Evolutionary conservation across 2,888 invertebrate genomes (phyloP).

Genomic region (Leptura quadrifasciata): DNA sequence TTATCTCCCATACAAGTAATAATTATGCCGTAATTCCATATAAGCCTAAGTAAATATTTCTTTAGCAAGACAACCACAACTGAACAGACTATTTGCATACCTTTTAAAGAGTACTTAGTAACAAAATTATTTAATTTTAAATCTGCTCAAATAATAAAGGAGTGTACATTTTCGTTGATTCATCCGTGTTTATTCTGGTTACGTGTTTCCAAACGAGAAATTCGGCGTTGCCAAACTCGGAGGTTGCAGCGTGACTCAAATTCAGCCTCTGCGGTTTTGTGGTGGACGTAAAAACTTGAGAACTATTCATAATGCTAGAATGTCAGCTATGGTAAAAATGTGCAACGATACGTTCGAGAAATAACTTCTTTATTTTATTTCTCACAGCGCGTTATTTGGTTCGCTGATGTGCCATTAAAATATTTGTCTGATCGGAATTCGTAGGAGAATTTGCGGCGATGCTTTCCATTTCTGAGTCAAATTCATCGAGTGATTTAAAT

Average conservation of each 20-base stretch:
- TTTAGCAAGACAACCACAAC: conserved; percentile 1
- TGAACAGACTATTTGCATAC: conserved; percentile 17
- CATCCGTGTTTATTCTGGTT: conserved; percentile 29
- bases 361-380: conserved; percentile 8
- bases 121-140: conserved; percentile 26
- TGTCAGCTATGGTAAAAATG: conserved; percentile 26
- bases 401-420: not conserved
- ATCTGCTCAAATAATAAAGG: conserved; percentile 8
- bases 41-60: conserved; percentile 33
- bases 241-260: conserved; percentile 8
- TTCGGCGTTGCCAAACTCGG: conserved; percentile 14
- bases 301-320: conserved; percentile 14
- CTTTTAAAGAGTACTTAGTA: conserved; percentile 32
- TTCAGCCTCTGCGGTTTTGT: conserved; percentile 14
- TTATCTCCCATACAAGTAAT: conserved; percentile 7
- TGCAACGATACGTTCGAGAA: conserved; percentile 10
- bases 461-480: not conserved
- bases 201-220: not conserved
- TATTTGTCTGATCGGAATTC: conserved; percentile 6
- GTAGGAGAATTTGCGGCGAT: not conserved
- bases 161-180: conserved; percentile 18
- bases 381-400: not conserved
- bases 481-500: not conserved
- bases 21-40: conserved; percentile 25
- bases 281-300: conserved; percentile 4